These are phyloP conservation scores for Heteromurus nitidus DNA, from an alignment of 2,888 invertebrate genomes.

Conservation along the genomic window DNA sequence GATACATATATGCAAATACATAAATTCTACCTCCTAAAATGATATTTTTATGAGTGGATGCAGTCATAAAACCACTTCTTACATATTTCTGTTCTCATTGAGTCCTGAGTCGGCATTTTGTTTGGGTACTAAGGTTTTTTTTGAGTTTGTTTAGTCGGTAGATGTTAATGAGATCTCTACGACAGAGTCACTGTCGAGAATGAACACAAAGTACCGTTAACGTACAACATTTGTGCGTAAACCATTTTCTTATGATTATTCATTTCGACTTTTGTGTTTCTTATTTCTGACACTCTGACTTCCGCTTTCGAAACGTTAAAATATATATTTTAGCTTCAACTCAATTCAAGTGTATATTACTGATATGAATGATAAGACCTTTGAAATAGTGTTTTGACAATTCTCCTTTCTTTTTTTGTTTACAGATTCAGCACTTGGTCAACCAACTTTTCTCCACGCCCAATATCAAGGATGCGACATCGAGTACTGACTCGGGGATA, in stretches of 20 bases:
- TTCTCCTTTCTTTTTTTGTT: slow-evolving; percentile 27
- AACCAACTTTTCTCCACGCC: slow-evolving; percentile 72
- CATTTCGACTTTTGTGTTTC: too few relatives aligned
- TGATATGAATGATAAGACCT: too few relatives aligned
- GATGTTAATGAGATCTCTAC: neutral
- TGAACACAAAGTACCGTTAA: neutral
- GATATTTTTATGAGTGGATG: neutral
- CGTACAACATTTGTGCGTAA: too few relatives aligned
- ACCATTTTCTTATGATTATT: too few relatives aligned
- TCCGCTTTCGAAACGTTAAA: too few relatives aligned
- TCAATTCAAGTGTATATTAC: too few relatives aligned
- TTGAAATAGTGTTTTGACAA: neutral
- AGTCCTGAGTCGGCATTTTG: neutral
- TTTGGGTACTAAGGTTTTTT: neutral
- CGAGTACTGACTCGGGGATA: slow-evolving; percentile 73
- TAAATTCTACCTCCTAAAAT: neutral
- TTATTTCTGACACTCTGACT: too few relatives aligned
- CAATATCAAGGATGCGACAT: slow-evolving; percentile 70
- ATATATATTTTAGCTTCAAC: too few relatives aligned
- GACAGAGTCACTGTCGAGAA: neutral
- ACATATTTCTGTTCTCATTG: neutral
- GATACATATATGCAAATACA: too few relatives aligned
- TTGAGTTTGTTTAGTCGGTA: neutral
- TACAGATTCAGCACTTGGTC: slow-evolving; percentile 73
- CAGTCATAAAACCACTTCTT: neutral